Conservation (phyloP, 1,140 invertebrate genomes). For the Bombus pyrosoma region DNA sequence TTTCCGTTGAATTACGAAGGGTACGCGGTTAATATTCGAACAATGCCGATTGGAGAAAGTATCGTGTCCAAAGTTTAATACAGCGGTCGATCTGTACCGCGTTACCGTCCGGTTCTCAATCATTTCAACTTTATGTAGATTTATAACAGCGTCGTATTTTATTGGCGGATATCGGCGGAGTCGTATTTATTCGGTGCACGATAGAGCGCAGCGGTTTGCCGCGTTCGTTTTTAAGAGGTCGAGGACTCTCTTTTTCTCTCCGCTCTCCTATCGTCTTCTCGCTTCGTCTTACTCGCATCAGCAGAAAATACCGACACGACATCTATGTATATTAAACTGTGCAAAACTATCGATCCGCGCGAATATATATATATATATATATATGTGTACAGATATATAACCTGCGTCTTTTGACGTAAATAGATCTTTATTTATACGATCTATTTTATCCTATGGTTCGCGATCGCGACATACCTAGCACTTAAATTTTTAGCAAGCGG, state of each 20-base stretch:
- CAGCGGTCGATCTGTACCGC: conserved; percentile 27
- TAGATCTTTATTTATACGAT: conserved; percentile 30
- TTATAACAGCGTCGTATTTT: conserved; percentile 34
- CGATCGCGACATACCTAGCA: background rate
- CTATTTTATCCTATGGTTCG: background rate
- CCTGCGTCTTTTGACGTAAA: conserved; percentile 3
- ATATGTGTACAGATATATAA: background rate
- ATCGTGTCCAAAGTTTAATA: conserved; percentile 49
- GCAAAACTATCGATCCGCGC: conserved; percentile 42
- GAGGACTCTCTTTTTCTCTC: conserved; percentile 15
- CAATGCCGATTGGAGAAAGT: background rate
- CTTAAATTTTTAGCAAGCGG: background rate
- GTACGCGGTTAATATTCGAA: conserved; percentile 10
- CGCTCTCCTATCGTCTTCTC: background rate
- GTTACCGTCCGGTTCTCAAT: conserved; percentile 41
- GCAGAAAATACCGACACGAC: conserved; percentile 57
- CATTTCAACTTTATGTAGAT: conserved; percentile 37
- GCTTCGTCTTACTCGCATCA: background rate
- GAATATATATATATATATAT: too few relatives aligned
- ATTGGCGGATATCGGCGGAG: conserved; percentile 27
- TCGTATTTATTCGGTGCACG: conserved; percentile 44
- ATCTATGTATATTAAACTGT: conserved; percentile 59
- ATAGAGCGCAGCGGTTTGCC: conserved; percentile 15
- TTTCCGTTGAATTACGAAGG: conserved; percentile 28
- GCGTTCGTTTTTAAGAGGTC: conserved; percentile 30